Percentiles rank a stretch among this genome's conserved stretches.
phyloP scores from a whole-genome alignment of 2,113 vertebrate species.

The rat (Rattus norvegicus) region GRCr8 NC_086031.1:82512501-82513000 shows the following conservation, averaged over 20 bases:
- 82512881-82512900: background rate
- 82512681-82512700: background rate
- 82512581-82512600: background rate
- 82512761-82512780: background rate
- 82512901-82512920: background rate
- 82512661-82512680: background rate
- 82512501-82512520: background rate
- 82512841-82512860: background rate
- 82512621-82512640: background rate
- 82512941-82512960: background rate
- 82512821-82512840: accelerated
- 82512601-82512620: background rate
- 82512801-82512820: background rate
- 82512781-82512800: background rate
- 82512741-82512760: accelerated
- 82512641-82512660: background rate
- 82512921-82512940: background rate
- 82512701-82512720: background rate
- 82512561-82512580: background rate
- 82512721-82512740: background rate
- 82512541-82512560: background rate
- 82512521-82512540: background rate
- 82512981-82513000: background rate
- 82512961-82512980: background rate
- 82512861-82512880: background rate